phyloP scores from a whole-genome alignment of 2,797 vertebrate genomes.

The Muscicapa striata region DNA sequence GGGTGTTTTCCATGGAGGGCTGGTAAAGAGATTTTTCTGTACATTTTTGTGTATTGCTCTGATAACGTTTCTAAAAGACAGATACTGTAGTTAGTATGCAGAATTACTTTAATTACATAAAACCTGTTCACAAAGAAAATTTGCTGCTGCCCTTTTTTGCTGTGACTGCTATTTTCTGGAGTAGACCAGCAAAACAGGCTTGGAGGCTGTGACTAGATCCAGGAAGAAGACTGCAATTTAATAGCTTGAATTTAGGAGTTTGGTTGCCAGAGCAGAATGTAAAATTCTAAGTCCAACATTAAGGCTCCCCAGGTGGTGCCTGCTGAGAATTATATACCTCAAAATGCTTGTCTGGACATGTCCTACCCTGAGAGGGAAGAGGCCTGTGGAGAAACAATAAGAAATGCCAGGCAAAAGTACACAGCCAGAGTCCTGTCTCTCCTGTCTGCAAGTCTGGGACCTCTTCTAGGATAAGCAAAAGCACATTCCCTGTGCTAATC shows the following conservation, averaged over 20 bases:
- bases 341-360: not conserved
- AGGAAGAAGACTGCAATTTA: not conserved
- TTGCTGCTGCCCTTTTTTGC: constrained; percentile 23
- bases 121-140: not conserved
- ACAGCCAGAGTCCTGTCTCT: not conserved
- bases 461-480: not conserved
- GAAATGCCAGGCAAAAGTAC: not conserved
- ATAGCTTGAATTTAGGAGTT: constrained; percentile 5
- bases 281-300: constrained; percentile 41
- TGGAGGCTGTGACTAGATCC: not conserved
- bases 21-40: not conserved
- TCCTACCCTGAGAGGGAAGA: not conserved
- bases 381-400: not conserved
- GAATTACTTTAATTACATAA: constrained; percentile 34
- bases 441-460: not conserved
- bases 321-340: not conserved
- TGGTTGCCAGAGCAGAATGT: not conserved
- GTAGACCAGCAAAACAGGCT: not conserved
- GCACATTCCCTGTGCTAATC: not conserved
- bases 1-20: not conserved
- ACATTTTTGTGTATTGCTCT: not conserved
- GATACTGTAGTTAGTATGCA: not conserved
- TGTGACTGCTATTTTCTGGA: not conserved
- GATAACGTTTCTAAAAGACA: constrained; percentile 7
- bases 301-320: not conserved